These are phyloP conservation scores for Lochmaea capreae DNA, from an alignment of 2,888 invertebrate species.

Conservation along the genomic window DNA sequence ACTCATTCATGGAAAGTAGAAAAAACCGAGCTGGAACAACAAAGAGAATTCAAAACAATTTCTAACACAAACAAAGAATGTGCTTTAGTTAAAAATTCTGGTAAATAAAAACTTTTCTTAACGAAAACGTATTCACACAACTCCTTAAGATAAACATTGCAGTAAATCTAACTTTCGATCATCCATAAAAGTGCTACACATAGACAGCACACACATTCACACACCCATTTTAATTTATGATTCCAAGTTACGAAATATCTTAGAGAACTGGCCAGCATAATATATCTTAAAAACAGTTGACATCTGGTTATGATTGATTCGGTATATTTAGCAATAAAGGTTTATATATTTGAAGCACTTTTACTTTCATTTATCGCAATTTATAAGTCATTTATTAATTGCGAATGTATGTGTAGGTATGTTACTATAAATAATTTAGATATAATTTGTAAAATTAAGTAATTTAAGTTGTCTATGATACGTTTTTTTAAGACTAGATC, in stretches of 20 bases:
- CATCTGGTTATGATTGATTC: slow-evolving; percentile 32
- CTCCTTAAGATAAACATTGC: background rate
- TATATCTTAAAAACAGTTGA: slow-evolving; percentile 27
- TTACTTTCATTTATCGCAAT: slow-evolving; percentile 31
- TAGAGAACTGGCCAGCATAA: slow-evolving; percentile 23
- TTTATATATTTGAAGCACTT: slow-evolving; percentile 31
- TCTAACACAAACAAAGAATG: no score
- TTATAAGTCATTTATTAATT: slow-evolving; percentile 20
- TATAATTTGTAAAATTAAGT: background rate
- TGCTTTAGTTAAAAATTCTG: background rate
- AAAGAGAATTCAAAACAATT: no score
- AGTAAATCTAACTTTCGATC: slow-evolving; percentile 27
- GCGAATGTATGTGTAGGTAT: background rate
- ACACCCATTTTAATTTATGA: slow-evolving; percentile 25
- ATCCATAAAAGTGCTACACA: slow-evolving; percentile 24
- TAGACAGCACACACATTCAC: slow-evolving; percentile 11
- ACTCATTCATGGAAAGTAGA: no score
- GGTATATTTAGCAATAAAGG: slow-evolving; percentile 22
- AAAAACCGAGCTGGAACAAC: no score
- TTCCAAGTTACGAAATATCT: slow-evolving; percentile 23
- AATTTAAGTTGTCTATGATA: no score
- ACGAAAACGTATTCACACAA: background rate
- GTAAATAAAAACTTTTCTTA: background rate
- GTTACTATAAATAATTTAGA: no score
- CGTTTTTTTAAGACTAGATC: no score